Conservation (phyloP, 2,113 vertebrate genomes). For the Ophthalmolycus amberensis region DNA sequence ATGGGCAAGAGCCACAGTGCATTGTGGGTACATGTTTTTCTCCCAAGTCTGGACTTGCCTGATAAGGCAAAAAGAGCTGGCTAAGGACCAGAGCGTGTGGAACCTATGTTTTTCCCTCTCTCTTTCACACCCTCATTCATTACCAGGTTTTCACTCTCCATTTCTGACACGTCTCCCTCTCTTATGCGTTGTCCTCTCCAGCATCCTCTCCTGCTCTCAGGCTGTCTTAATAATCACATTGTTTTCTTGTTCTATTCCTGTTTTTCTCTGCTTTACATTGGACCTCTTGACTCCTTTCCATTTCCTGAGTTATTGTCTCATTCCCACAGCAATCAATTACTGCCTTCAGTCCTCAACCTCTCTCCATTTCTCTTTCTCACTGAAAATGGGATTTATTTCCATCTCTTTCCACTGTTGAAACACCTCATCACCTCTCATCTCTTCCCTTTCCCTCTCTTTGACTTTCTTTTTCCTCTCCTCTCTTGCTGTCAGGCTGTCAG, state of each 20-base stretch:
- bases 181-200: slow-evolving; percentile 10
- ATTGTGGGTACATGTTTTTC: slow-evolving; percentile 60
- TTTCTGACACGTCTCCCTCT: slow-evolving; percentile 49
- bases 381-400: slow-evolving; percentile 40
- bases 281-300: slow-evolving; percentile 23
- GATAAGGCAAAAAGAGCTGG: slow-evolving; percentile 77
- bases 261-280: slow-evolving; percentile 26
- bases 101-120: slow-evolving; percentile 46
- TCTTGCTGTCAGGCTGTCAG: slow-evolving; percentile 55
- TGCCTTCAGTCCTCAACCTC: slow-evolving; percentile 17
- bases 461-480: slow-evolving; percentile 15
- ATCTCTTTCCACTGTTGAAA: slow-evolving; percentile 38
- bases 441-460: slow-evolving; percentile 33
- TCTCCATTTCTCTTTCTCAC: slow-evolving; percentile 31
- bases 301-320: slow-evolving; percentile 29
- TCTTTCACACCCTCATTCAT: slow-evolving; percentile 51
- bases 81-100: slow-evolving; percentile 60
- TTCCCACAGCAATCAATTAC: slow-evolving; percentile 56
- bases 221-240: slow-evolving; percentile 40
- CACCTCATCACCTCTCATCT: slow-evolving; percentile 32
- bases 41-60: slow-evolving; percentile 67
- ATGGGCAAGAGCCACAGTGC: slow-evolving; percentile 57
- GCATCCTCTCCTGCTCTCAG: not conserved
- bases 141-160: slow-evolving; percentile 38
- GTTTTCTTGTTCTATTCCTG: slow-evolving; percentile 24